Conservation (phyloP, 1,140 invertebrate genomes). For the Drosophila takahashii region DNA sequence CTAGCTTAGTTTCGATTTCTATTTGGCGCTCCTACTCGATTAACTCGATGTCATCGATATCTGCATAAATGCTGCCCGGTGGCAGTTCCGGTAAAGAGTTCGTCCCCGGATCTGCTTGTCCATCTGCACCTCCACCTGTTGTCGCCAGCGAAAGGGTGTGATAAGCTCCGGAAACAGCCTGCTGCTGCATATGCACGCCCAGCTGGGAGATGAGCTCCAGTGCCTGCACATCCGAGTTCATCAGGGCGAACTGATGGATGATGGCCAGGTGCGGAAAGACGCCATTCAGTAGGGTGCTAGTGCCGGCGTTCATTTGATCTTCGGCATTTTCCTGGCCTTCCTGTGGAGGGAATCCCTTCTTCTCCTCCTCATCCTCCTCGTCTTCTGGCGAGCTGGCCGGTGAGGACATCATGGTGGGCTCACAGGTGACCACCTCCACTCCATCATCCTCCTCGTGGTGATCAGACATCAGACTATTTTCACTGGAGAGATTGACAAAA, state of each 20-base stretch:
- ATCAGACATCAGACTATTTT: conserved; percentile 72
- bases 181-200: conserved; percentile 79
- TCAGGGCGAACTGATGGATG: conserved; percentile 77
- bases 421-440: conserved; percentile 64
- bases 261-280: conserved; percentile 79
- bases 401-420: conserved; percentile 56
- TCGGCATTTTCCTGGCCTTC: conserved; percentile 2
- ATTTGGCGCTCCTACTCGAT: conserved; percentile 58
- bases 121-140: neutral
- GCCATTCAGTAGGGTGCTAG: conserved; percentile 59
- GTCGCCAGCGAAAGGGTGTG: conserved; percentile 55
- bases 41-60: conserved; percentile 80
- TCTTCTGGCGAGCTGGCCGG: conserved; percentile 41
- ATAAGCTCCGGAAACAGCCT: conserved; percentile 70
- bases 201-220: conserved; percentile 78
- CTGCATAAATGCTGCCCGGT: conserved; percentile 69
- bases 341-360: neutral
- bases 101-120: neutral
- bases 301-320: conserved; percentile 64
- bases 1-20: conserved; percentile 20
- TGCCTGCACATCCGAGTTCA: conserved; percentile 77
- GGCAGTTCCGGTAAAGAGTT: conserved; percentile 33
- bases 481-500: conserved; percentile 67
- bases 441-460: conserved; percentile 54
- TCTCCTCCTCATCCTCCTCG: conserved; percentile 15